phyloP scores from a whole-genome alignment of 2,797 vertebrate species.

The Poecile montanus region DNA sequence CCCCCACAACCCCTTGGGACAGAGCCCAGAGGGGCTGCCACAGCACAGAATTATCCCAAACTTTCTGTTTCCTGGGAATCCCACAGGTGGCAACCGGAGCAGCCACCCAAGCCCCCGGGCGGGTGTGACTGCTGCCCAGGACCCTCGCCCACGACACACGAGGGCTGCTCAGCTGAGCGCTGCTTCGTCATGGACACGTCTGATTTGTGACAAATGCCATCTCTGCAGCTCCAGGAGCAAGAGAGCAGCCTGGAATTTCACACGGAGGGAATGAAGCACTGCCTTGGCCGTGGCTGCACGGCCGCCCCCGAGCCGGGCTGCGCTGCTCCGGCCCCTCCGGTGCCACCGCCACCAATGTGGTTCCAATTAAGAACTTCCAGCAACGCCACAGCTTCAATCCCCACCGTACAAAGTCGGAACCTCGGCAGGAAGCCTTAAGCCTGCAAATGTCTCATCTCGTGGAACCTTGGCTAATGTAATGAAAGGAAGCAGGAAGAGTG shows the following conservation, averaged over 20 bases:
- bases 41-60: background rate
- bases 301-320: slow-evolving; percentile 53
- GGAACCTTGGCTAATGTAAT: slow-evolving; percentile 70
- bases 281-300: slow-evolving; percentile 64
- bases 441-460: slow-evolving; percentile 76
- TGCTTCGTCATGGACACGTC: background rate
- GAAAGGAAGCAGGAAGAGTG: slow-evolving; percentile 76
- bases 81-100: background rate
- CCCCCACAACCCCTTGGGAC: background rate
- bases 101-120: rapidly evolving
- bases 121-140: background rate
- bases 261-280: slow-evolving; percentile 39
- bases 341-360: slow-evolving; percentile 67
- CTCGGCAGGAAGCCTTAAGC: slow-evolving; percentile 78
- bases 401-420: slow-evolving; percentile 71
- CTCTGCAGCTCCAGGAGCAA: slow-evolving; percentile 32
- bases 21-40: background rate
- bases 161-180: background rate
- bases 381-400: slow-evolving; percentile 71
- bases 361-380: slow-evolving; percentile 79
- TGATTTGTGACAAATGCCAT: background rate
- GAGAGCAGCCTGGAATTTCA: background rate
- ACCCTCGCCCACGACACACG: background rate
- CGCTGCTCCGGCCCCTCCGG: slow-evolving; percentile 58
- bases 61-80: background rate